Conservation (phyloP, 2,888 invertebrate genomes). For the Melanostoma mellinum region DNA sequence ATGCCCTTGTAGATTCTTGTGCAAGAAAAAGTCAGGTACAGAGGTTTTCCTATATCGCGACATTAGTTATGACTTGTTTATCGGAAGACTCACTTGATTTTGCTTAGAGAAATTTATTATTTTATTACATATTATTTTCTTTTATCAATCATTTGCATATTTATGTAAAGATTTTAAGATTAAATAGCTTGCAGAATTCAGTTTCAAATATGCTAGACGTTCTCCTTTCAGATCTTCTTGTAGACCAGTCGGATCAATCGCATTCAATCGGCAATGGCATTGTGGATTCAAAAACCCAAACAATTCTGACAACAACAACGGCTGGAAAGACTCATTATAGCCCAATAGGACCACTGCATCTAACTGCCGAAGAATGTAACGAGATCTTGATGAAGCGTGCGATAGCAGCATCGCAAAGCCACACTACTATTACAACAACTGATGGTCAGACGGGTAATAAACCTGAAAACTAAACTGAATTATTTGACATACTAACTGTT, state of each 20-base stretch:
- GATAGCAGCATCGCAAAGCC: conserved; percentile 85
- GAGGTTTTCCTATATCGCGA: no score
- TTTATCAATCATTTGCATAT: neutral
- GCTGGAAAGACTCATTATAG: conserved; percentile 84
- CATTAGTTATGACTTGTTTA: no score
- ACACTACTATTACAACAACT: conserved; percentile 80
- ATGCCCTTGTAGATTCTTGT: no score
- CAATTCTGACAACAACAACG: conserved; percentile 80
- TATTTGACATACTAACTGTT: conserved; percentile 64
- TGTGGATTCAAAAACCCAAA: conserved; percentile 82
- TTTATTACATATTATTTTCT: no score
- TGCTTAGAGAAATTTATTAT: no score
- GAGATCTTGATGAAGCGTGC: conserved; percentile 90
- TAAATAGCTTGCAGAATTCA: conserved; percentile 15
- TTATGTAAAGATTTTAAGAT: neutral
- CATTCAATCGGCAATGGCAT: conserved; percentile 81
- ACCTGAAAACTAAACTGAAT: neutral
- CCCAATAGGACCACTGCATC: conserved; percentile 88
- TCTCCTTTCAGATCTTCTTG: conserved; percentile 78
- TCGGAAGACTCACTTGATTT: no score
- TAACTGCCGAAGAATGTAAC: conserved; percentile 90
- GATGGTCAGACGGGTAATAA: conserved; percentile 79
- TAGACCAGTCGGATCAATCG: conserved; percentile 81
- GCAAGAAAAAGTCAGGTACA: no score
- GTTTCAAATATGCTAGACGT: conserved; percentile 42